A percentile compares a stretch with the other conserved stretches of the same genome.
Evolutionary conservation across 2,113 vertebrate species (phyloP).

Genomic region (Gracilinanus agilis): DNA sequence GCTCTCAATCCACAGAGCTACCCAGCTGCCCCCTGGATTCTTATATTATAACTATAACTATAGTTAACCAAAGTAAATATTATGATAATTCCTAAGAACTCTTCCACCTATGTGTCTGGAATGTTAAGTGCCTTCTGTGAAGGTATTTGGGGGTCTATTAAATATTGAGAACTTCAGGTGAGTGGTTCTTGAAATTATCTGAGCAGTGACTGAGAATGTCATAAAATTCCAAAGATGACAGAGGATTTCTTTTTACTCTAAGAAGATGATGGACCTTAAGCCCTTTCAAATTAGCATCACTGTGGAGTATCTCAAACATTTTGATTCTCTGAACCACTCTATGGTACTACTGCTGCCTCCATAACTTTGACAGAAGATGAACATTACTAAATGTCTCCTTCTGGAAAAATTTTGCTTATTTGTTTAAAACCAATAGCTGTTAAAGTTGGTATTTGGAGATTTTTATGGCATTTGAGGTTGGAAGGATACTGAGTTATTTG

Average conservation of each 20-base stretch:
- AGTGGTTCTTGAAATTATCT: slow-evolving; percentile 63
- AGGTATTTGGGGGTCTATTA: neutral
- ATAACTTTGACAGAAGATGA: slow-evolving; percentile 20
- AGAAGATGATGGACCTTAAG: slow-evolving; percentile 11
- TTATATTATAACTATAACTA: slow-evolving; percentile 45
- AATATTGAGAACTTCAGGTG: slow-evolving; percentile 49
- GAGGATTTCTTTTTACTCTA: neutral
- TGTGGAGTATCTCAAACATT: neutral
- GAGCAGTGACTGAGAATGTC: slow-evolving; percentile 12
- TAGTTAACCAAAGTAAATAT: slow-evolving; percentile 54
- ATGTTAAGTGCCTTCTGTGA: slow-evolving; percentile 51
- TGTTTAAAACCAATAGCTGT: slow-evolving; percentile 51
- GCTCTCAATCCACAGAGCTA: too few species aligned
- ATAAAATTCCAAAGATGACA: slow-evolving; percentile 39
- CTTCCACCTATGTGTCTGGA: slow-evolving; percentile 44
- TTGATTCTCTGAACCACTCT: neutral
- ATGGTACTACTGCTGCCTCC: neutral
- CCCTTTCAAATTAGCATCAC: neutral
- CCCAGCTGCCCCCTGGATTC: too few species aligned
- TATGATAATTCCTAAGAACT: slow-evolving; percentile 46
- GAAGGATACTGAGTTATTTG: neutral
- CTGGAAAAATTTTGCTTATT: slow-evolving; percentile 23
- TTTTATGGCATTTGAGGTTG: slow-evolving; percentile 17
- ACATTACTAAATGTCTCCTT: neutral
- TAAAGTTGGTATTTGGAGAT: slow-evolving; percentile 25